Evolutionary conservation across 1,140 invertebrate genomes (phyloP).

Genomic region (Trachymyrmex septentrionalis): DNA sequence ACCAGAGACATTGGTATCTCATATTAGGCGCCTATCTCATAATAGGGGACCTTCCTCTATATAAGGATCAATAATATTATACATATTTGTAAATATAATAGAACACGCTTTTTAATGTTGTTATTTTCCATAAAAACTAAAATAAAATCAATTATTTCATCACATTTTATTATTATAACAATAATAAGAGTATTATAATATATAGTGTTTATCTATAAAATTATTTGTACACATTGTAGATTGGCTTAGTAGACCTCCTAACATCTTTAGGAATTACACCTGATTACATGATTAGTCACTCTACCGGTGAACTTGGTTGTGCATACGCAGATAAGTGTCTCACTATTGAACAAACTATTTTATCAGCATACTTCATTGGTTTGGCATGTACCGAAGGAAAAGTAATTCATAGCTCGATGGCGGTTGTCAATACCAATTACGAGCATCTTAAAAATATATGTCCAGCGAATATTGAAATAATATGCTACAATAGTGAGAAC

Average conservation of each 20-base stretch:
- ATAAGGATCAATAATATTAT: no score
- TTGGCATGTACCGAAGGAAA: constrained; percentile 92
- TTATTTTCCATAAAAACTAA: no score
- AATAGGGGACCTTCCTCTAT: no score
- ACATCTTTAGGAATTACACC: constrained; percentile 89
- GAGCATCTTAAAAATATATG: constrained; percentile 85
- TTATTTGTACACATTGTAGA: constrained; percentile 82
- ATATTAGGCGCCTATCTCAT: no score
- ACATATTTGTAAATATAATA: no score
- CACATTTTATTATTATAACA: no score
- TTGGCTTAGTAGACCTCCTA: constrained; percentile 92
- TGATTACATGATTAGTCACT: constrained; percentile 93
- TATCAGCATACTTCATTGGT: constrained; percentile 89
- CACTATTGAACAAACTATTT: constrained; percentile 91
- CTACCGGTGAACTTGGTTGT: constrained; percentile 93
- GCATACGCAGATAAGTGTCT: constrained; percentile 94
- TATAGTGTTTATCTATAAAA: background rate
- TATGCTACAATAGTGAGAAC: constrained; percentile 91
- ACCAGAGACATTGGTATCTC: no score
- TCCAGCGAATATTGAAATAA: constrained; percentile 88
- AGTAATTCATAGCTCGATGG: constrained; percentile 93
- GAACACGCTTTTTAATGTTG: no score
- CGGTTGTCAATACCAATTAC: constrained; percentile 90
- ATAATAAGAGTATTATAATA: no score
- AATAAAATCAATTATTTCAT: no score